phyloP scores from a whole-genome alignment of 2,113 vertebrate species.

The Hypocryptadius cinnamomeus region DNA sequence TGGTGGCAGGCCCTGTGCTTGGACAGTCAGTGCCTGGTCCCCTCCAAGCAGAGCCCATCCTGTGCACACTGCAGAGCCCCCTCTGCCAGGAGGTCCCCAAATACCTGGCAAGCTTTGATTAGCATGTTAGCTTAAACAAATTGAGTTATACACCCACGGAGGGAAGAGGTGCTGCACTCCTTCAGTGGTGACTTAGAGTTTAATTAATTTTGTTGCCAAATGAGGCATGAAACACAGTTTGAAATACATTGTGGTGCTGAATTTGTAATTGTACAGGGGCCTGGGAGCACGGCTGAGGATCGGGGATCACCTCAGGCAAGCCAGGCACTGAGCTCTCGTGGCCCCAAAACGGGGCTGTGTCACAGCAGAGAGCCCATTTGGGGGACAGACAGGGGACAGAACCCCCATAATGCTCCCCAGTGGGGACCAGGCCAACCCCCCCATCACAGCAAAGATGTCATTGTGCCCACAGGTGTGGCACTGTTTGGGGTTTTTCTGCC shows the following conservation, averaged over 20 bases:
- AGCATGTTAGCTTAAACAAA: neutral
- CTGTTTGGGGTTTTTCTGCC: neutral
- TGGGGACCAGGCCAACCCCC: accelerated
- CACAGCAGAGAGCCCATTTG: accelerated
- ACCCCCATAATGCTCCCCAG: neutral
- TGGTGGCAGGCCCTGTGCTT: neutral
- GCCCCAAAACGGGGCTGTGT: accelerated
- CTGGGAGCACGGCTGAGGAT: neutral
- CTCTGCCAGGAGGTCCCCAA: neutral
- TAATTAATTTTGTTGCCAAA: slow-evolving; percentile 61
- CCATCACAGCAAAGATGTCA: neutral
- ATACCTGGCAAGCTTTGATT: neutral
- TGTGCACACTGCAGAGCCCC: accelerated
- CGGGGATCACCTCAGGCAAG: neutral
- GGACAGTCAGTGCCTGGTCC: neutral
- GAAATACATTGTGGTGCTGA: neutral
- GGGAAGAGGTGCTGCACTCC: neutral
- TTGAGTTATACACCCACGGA: neutral
- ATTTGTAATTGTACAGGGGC: neutral
- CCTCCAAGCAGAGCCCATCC: neutral
- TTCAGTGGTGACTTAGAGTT: slow-evolving; percentile 34
- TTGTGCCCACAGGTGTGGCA: neutral
- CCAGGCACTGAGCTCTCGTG: neutral
- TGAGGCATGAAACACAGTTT: slow-evolving; percentile 53
- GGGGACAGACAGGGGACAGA: neutral